Base-by-base conservation (phyloP, 2,888 invertebrate genomes). In the Achlya flavicornis region DNA sequence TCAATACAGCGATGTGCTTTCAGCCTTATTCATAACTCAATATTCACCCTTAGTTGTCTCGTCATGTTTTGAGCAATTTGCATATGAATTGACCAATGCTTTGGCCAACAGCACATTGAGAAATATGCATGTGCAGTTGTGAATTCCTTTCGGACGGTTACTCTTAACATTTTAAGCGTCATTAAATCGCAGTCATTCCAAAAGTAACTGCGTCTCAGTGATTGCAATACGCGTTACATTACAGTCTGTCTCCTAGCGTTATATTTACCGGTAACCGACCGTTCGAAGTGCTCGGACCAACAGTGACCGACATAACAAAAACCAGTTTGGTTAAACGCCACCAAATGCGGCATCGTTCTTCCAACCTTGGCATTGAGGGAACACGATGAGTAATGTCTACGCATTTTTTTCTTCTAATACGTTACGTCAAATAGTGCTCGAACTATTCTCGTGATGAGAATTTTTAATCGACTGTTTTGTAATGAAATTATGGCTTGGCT, bases 341-440 rank as follows among this genome's bases (percentile, higher is more conserved):
- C 83, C 80, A 81, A 87, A 87, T 79, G 77, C 70, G 77, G 68
- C 64, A 59, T 59, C 69, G 71, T 71, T 74, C 71, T 71, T 67
- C 71, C 83, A 86, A 85, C 92, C 92, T 92, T 92, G 92, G 90
- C 92, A 92, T 89, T 92, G 93, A 79, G 82, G 81, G 78, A 83
- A 80, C 80, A 72, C 81, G 80, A 79, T 90, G 90, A 90, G 84
- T 88, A 88, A 90, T 81, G 69, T 77, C 68, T 66, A 71, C 68
- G 68, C 63, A 63, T 74, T 77, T 77, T 76, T 78, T 75, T 74
- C 70, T 70, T 65, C 64, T 67, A 70, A 70, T 70, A 68, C 66
- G 72, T 85, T 81, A 80, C 80, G 72, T 79, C 72, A 76, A 75
- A 64, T 74, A 63, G 64, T 77, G 64, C 60, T 41, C 11, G 68